Base-by-base conservation (phyloP, 2,888 invertebrate genomes). In the Ophion ellenae region DNA sequence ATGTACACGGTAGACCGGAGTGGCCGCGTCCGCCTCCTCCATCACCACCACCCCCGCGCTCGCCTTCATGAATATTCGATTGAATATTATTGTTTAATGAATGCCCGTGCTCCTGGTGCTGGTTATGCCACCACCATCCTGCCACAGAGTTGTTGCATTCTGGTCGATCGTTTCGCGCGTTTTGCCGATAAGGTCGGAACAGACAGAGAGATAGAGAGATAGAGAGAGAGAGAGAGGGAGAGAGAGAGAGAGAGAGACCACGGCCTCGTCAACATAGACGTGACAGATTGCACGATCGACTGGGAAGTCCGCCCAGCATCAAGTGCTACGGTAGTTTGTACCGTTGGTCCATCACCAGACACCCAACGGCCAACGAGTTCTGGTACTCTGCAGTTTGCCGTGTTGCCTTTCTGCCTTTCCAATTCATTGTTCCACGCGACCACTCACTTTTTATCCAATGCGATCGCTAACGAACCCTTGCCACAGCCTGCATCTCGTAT, bases 81-180 rank as follows among this genome's bases (percentile, higher is more conserved):
- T 87, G 85, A 85, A 87, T 87, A 87, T 87, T 87, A 87, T 87
- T 87, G 87, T 87, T 87, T 87, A 87, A 87, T 87, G 85, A 85
- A 87, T 85, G 87, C 87, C 67, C 85, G 85, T 70, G 78, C 76
- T 76, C 71, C 45, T 67, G 45, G 59, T 32, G 66, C 82, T 73
- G 85, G 85, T 85, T 83, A 85, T 85, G 82, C 80, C 81, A 74
- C 63, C 70, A 73, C 47, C 45, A 76, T 28, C 32, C 64, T 17
- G 45, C 40, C 73, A 78, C 53, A 73, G 79, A 78, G 67, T 80
- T 63, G 80, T 71, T 82, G 81, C 75, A 85, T 85, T 83, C 76
- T 76, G 85, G 82, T 85, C 85, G 82, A 83, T 85, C 85, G 85
- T 80, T 85, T 77, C 73, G 79, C 70, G 71, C 71, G 73, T 40